phyloP scores from a whole-genome alignment of 1,140 invertebrate genomes.

The Diachasmimorpha longicaudata region DNA sequence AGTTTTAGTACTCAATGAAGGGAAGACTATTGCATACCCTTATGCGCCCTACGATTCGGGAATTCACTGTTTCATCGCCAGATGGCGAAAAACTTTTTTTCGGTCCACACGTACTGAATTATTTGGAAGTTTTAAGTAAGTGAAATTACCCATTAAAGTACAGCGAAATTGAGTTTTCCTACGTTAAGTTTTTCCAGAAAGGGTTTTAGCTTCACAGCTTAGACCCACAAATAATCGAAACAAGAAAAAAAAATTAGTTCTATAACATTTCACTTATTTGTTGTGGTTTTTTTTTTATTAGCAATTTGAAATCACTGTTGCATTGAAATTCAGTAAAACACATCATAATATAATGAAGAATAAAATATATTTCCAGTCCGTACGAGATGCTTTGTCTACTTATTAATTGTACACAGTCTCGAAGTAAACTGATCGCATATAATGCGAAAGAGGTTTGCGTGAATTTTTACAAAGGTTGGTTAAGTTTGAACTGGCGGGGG shows the following conservation, averaged over 20 bases:
- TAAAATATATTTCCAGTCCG: background rate
- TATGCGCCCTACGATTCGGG: too few species aligned
- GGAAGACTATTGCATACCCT: background rate
- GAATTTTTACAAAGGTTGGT: slow-evolving; percentile 17
- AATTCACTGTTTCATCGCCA: background rate
- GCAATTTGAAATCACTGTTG: too few species aligned
- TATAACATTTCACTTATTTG: too few species aligned
- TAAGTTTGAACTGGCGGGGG: slow-evolving; percentile 9
- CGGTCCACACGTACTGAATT: background rate
- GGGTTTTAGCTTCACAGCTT: slow-evolving; percentile 41
- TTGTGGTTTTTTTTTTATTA: too few species aligned
- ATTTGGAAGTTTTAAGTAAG: background rate
- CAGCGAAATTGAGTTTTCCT: slow-evolving; percentile 38
- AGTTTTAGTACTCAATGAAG: background rate
- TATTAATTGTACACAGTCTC: slow-evolving; percentile 50
- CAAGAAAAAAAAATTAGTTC: background rate
- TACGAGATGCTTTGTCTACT: slow-evolving; percentile 18
- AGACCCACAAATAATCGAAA: slow-evolving; percentile 32
- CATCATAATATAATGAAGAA: background rate
- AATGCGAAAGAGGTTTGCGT: background rate
- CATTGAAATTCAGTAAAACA: too few species aligned
- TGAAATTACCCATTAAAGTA: background rate
- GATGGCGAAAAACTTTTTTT: background rate
- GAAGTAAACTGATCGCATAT: slow-evolving; percentile 37
- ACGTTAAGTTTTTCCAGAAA: slow-evolving; percentile 54